Conservation (phyloP, 2,888 invertebrate genomes). For the Torymus aiolomorphi region DNA sequence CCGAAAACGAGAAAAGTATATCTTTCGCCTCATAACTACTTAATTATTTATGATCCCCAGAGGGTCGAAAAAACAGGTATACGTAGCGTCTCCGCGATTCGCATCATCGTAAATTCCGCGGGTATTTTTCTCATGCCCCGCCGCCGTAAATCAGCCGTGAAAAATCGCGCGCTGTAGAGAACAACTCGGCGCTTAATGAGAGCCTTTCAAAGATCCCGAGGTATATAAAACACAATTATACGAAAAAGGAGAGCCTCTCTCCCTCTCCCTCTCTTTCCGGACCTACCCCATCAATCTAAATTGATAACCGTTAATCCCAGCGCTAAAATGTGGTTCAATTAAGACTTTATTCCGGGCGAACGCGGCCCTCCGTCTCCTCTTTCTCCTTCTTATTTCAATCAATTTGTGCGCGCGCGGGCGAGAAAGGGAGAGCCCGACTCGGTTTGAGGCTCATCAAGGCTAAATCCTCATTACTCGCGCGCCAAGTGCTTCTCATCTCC, state of each 20-base stretch:
- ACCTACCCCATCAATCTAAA: conserved; percentile 37
- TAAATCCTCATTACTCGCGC: conserved; percentile 12
- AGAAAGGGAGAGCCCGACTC: background rate
- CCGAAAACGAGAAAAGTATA: no score
- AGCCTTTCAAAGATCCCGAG: background rate
- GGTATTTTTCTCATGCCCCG: no score
- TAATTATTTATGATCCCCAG: no score
- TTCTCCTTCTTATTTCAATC: conserved; percentile 36
- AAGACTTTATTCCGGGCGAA: conserved; percentile 4
- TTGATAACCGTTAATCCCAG: conserved; percentile 47
- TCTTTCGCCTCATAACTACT: no score
- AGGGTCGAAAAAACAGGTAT: no score
- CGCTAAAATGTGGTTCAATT: conserved; percentile 37
- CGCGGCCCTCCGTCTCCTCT: background rate
- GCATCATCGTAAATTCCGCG: no score
- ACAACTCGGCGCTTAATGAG: conserved; percentile 17
- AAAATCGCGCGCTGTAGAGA: background rate
- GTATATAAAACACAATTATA: conserved; percentile 22
- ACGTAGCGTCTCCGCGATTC: no score
- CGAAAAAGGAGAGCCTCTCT: background rate
- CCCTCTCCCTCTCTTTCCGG: background rate
- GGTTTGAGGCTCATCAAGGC: conserved; percentile 8
- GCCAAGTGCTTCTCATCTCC: background rate
- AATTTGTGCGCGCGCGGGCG: conserved; percentile 3
- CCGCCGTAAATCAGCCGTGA: conserved; percentile 36